A percentile compares a stretch with the other conserved stretches of the same genome.
phyloP scores from a whole-genome alignment of 1,140 invertebrate species.

The Penaeus vannamei region DNA sequence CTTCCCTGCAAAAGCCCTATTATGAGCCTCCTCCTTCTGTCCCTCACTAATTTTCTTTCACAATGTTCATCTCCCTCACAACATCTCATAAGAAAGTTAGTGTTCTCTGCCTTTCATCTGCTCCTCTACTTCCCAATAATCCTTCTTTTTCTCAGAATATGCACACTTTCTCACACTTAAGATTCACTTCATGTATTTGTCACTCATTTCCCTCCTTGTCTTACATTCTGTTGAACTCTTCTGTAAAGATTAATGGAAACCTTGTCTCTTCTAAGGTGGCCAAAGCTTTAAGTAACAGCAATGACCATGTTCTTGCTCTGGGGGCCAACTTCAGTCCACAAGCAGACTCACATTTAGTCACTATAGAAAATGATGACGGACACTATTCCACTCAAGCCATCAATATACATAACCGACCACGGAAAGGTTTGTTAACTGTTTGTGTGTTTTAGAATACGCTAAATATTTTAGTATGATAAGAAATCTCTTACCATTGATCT shows the following conservation, averaged over 20 bases:
- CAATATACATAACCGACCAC: constrained; percentile 86
- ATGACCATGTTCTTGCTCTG: constrained; percentile 89
- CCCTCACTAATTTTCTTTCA: too few relatives aligned
- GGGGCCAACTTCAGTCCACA: constrained; percentile 85
- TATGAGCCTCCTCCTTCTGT: too few relatives aligned
- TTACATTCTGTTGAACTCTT: neutral
- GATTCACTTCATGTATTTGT: constrained; percentile 27
- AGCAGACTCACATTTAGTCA: constrained; percentile 91
- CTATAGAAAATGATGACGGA: constrained; percentile 80
- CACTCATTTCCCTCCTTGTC: neutral
- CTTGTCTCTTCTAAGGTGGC: constrained; percentile 74
- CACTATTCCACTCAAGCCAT: constrained; percentile 89
- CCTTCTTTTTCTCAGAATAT: constrained; percentile 26
- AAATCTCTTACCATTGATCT: too few relatives aligned
- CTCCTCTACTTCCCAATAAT: constrained; percentile 45
- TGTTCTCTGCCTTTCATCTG: neutral
- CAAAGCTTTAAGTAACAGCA: constrained; percentile 86
- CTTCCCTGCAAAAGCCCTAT: too few relatives aligned
- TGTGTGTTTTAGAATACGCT: neutral
- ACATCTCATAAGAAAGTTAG: too few relatives aligned
- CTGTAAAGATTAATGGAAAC: neutral
- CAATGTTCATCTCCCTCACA: too few relatives aligned
- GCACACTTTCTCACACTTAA: neutral
- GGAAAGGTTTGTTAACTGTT: constrained; percentile 77
- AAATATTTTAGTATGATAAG: too few relatives aligned